A percentile compares a stretch with the other conserved stretches of the same genome.
phyloP scores from a whole-genome alignment of 2,113 vertebrate species.

The Pachycephala philippinensis region DNA sequence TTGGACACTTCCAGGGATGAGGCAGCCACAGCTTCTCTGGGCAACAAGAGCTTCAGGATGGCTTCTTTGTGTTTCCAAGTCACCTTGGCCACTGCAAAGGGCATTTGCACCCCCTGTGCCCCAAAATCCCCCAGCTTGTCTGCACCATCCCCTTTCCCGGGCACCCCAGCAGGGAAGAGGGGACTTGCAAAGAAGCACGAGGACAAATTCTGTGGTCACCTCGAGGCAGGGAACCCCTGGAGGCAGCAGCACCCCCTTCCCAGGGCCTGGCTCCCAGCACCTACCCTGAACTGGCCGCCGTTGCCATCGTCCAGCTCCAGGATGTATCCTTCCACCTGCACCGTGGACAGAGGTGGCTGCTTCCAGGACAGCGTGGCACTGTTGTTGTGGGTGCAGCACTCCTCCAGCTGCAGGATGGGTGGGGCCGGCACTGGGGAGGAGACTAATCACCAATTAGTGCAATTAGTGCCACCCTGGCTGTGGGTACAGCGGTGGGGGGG shows the following conservation, averaged over 20 bases:
- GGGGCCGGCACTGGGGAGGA: constrained; percentile 89
- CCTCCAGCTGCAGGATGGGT: constrained; percentile 95
- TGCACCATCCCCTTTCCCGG: not conserved
- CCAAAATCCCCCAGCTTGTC: not conserved
- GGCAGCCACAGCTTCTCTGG: not conserved
- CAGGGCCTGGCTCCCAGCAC: not conserved
- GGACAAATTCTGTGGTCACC: not conserved
- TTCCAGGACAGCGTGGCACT: constrained; percentile 98
- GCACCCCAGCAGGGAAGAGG: not conserved
- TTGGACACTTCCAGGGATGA: not conserved
- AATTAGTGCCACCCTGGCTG: constrained; percentile 63
- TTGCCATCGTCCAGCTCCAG: constrained; percentile 95
- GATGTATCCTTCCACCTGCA: constrained; percentile 93
- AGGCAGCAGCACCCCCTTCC: not conserved
- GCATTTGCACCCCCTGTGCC: not conserved
- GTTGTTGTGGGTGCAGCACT: constrained; percentile 97
- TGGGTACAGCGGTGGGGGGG: no score
- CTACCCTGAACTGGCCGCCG: constrained; percentile 92
- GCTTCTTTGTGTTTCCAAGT: not conserved
- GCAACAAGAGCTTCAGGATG: not conserved
- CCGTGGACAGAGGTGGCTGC: constrained; percentile 91
- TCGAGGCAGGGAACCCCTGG: fast-evolving
- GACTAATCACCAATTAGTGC: constrained; percentile 60
- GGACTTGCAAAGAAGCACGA: fast-evolving
- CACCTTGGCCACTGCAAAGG: not conserved